Evolutionary conservation across 2,888 invertebrate species (phyloP), one percentile per base, ranked within the genome.

Genomic region (Pediacus dermestoides): DNA sequence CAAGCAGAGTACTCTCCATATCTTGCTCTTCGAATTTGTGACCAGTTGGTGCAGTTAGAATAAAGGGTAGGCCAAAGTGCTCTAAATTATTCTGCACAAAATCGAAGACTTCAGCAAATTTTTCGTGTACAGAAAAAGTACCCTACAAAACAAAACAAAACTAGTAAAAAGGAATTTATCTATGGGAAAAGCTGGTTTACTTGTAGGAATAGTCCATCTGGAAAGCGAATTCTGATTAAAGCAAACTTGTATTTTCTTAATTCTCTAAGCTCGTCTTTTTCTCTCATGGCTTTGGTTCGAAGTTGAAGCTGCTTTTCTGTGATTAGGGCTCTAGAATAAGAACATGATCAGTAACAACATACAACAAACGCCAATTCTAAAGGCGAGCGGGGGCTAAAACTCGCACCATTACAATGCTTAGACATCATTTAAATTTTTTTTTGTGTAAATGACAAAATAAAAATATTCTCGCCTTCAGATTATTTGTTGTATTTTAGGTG

Each of bases 281-380:
- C 93, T 12, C 94, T 72, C 93, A 96, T 96, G 2, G 92, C 93
- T 66, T 92, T 93, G 0, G 96, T 96, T 56, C 91, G 76, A 4
- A 97, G 71, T 73, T 89, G 83, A 63, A 88, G 81, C 59, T 84
- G 80, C 57, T 77, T 83, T 61, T 93, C 93, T 21, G 86, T 76
- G 1, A 81, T 80, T 66, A 91, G 88, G 9, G 77, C 62, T 52
- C 88, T 86, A 62, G n/a, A n/a, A n/a, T n/a, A n/a, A n/a, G n/a
- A n/a, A n/a, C n/a, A n/a, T n/a, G n/a, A n/a, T n/a, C n/a, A n/a
- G n/a, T n/a, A n/a, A n/a, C n/a, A n/a, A n/a, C n/a, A n/a, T n/a
- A n/a, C n/a, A n/a, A n/a, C n/a, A n/a, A n/a, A n/a, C n/a, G n/a
- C n/a, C n/a, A n/a, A n/a, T n/a, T n/a, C n/a, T n/a, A n/a, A n/a